phyloP scores from a whole-genome alignment of 2,888 invertebrate genomes.

The Drosophila macrothrix region DNA sequence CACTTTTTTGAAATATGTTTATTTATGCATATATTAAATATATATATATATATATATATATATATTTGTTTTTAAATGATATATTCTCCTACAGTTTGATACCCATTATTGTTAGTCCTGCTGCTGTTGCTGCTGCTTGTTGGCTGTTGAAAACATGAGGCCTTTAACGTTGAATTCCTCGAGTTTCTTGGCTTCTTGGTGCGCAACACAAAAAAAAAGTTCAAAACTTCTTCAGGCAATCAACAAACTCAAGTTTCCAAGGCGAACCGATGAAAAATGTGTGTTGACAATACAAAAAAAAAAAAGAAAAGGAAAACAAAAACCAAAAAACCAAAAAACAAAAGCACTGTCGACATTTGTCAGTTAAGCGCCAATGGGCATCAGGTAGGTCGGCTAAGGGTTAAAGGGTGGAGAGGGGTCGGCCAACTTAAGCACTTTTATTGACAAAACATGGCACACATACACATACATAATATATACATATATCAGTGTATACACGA shows the following conservation, averaged over 20 bases:
- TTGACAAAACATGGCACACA: conserved; percentile 55
- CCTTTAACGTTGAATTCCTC: conserved; percentile 26
- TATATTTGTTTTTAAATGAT: conserved; percentile 19
- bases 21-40: conserved; percentile 1
- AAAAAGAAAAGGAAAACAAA: neutral
- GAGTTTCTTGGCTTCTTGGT: conserved; percentile 19
- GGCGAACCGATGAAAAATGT: conserved; percentile 52
- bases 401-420: neutral
- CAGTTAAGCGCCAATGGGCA: conserved; percentile 29
- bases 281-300: conserved; percentile 61
- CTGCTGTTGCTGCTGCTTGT: conserved; percentile 21
- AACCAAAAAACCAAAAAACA: neutral
- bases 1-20: neutral
- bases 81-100: conserved; percentile 44
- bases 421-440: conserved; percentile 29
- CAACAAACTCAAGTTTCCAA: conserved; percentile 78
- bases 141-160: conserved; percentile 44
- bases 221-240: conserved; percentile 55
- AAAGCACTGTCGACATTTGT: conserved; percentile 27
- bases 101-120: conserved; percentile 54
- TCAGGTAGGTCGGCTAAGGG: conserved; percentile 42
- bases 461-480: neutral
- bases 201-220: neutral
- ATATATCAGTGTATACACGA: neutral
- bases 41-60: conserved; percentile 6